phyloP scores from a whole-genome alignment of 1,140 invertebrate species.

The Apis florea region DNA sequence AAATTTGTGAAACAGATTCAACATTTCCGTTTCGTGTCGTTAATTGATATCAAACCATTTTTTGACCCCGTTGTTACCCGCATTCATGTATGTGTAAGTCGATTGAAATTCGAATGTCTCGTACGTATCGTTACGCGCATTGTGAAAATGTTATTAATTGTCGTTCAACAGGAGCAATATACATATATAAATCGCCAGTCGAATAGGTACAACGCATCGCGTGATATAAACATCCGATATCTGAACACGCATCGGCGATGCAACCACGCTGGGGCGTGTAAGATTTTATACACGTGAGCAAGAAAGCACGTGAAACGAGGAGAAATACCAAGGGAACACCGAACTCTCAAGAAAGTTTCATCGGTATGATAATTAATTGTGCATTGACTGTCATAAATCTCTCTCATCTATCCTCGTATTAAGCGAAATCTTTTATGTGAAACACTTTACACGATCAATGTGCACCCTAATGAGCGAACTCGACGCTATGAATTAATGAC shows the following conservation, averaged over 20 bases:
- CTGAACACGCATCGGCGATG: constrained; percentile 15
- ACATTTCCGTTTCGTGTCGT: background rate
- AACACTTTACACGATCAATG: constrained; percentile 54
- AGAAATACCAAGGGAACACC: background rate
- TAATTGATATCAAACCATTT: background rate
- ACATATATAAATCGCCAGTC: background rate
- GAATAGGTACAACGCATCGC: constrained; percentile 7
- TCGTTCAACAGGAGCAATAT: background rate
- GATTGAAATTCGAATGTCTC: background rate
- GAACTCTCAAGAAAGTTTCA: constrained; percentile 34
- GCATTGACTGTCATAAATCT: constrained; percentile 49
- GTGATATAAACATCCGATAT: constrained; percentile 30
- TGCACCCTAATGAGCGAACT: constrained; percentile 49
- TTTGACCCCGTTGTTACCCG: background rate
- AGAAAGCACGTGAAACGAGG: constrained; percentile 7
- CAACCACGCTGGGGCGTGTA: background rate
- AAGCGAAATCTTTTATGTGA: constrained; percentile 49
- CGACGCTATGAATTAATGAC: constrained; percentile 57
- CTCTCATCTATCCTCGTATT: constrained; percentile 40
- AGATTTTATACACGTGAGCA: constrained; percentile 23
- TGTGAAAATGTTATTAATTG: constrained; percentile 20
- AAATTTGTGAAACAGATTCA: background rate
- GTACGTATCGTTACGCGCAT: background rate
- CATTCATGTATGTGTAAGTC: background rate
- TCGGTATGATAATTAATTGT: constrained; percentile 60